Conservation (phyloP, 2,113 vertebrate genomes). For the Macrotis lagotis region DNA sequence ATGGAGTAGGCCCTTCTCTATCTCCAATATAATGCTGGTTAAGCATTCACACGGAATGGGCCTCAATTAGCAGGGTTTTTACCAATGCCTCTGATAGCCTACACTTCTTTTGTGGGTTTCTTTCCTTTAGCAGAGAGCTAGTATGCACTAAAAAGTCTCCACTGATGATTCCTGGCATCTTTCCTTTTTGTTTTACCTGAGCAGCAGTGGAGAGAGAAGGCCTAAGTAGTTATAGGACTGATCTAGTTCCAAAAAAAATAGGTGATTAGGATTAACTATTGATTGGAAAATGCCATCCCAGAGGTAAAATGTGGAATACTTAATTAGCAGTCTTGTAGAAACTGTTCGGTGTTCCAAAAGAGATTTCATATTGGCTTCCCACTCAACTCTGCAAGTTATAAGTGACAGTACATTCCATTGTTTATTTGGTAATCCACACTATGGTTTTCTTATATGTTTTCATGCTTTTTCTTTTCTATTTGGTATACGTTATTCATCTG, state of each 20-base stretch:
- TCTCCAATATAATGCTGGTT: no score
- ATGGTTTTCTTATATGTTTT: not conserved
- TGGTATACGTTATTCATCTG: not conserved
- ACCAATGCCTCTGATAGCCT: not conserved
- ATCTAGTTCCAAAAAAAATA: not conserved
- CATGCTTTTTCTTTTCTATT: not conserved
- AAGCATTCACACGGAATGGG: not conserved
- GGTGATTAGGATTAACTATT: not conserved
- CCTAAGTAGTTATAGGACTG: not conserved
- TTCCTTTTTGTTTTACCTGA: not conserved
- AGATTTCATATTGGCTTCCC: not conserved
- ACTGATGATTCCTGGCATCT: not conserved
- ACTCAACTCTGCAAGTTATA: not conserved
- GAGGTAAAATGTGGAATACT: not conserved
- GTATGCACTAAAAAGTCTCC: not conserved
- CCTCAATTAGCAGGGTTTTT: not conserved
- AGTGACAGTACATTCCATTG: not conserved
- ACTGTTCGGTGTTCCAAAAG: not conserved
- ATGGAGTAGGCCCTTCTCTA: not conserved
- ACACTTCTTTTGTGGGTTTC: not conserved
- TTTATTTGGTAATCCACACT: not conserved
- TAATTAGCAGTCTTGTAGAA: not conserved
- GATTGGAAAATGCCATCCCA: not conserved
- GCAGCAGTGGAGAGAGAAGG: not conserved
- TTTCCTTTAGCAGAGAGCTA: not conserved